Conservation (phyloP, 2,113 vertebrate species). For the Gnathonemus longibarbis region DNA sequence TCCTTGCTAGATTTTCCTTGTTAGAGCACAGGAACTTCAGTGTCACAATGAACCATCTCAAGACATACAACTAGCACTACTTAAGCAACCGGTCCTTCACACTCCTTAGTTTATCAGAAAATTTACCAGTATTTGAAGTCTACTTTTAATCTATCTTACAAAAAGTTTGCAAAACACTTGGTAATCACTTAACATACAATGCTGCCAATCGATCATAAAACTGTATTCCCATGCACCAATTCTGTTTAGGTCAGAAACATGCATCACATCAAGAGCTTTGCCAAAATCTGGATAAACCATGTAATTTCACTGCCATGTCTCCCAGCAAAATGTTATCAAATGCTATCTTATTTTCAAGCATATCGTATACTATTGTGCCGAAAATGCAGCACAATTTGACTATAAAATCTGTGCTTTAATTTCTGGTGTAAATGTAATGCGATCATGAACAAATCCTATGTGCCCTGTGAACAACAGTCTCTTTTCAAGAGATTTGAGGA, state of each 20-base stretch:
- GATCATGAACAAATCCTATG: neutral
- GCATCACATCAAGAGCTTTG: neutral
- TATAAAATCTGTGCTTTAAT: neutral
- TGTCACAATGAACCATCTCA: neutral
- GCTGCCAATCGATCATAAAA: neutral
- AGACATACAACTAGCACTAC: neutral
- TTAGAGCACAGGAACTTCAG: neutral
- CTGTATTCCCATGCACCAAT: neutral
- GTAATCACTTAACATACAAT: too few species aligned
- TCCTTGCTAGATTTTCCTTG: neutral
- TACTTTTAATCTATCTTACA: neutral
- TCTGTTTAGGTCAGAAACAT: neutral
- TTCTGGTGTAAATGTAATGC: neutral
- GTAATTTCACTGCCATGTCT: neutral
- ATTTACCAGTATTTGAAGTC: neutral
- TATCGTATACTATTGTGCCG: neutral
- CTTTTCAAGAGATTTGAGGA: neutral
- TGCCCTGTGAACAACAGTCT: neutral
- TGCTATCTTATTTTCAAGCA: neutral
- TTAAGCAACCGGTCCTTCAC: neutral
- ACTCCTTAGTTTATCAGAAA: neutral
- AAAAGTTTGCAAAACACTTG: neutral
- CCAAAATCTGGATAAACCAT: neutral
- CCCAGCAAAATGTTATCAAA: neutral
- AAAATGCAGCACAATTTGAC: neutral